Evolutionary conservation across 2,113 vertebrate species (phyloP).

Genomic region (Sinocyclocheilus maitianheensis): DNA sequence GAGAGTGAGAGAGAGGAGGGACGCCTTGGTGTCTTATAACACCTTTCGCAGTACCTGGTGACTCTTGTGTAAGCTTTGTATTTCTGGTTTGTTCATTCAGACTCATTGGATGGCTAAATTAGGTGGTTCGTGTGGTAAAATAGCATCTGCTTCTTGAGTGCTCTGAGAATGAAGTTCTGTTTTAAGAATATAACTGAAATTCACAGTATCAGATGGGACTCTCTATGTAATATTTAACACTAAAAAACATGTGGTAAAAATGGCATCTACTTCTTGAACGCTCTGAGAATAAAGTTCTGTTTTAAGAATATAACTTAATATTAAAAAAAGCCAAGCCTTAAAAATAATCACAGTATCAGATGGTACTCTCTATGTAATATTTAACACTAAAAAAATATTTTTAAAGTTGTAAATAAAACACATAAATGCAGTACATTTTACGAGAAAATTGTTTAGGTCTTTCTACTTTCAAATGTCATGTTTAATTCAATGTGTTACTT

Average conservation of each 20-base stretch:
- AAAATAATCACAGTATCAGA: not conserved
- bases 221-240: too few relatives aligned
- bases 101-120: constrained; percentile 9
- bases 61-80: constrained; percentile 3
- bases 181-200: not conserved
- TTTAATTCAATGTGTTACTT: too few relatives aligned
- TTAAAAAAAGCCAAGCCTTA: not conserved
- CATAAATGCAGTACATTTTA: too few relatives aligned
- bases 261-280: not conserved
- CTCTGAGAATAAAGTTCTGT: not conserved
- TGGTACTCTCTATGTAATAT: too few relatives aligned
- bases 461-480: too few relatives aligned
- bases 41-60: constrained; percentile 11
- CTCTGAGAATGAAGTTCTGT: not conserved
- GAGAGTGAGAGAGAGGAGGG: not conserved
- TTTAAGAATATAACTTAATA: not conserved
- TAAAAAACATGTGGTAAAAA: not conserved
- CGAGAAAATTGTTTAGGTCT: too few relatives aligned
- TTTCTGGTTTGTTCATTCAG: constrained; percentile 31
- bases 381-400: too few relatives aligned
- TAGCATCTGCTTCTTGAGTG: not conserved
- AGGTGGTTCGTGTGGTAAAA: not conserved
- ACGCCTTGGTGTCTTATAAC: constrained; percentile 17
- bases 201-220: too few relatives aligned
- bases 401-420: too few relatives aligned